Base-by-base conservation (phyloP, 2,888 invertebrate genomes). In the Nomada hirtipes region DNA sequence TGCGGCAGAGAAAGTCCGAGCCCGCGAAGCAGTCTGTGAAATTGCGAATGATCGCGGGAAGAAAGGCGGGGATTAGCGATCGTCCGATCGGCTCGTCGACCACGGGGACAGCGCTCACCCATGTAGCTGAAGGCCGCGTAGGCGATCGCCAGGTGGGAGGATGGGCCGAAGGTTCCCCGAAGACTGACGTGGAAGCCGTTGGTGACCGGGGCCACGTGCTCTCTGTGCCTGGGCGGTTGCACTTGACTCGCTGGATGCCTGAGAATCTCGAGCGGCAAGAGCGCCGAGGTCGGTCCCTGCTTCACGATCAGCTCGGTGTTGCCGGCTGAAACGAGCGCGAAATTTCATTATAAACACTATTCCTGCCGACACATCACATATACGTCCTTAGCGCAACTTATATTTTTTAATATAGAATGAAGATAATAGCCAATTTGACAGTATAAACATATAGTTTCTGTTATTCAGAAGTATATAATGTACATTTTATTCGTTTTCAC, bases 81-180 rank as follows among this genome's bases (percentile, higher is more conserved):
- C 10, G 3, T 2, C 2, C n/a, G 10, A 65, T 26, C 52, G 2
- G n/a, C 23, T 0, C 11, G 10, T 44, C 29, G 20, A 29, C 15
- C n/a, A 55, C 9, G 13, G 3, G 15, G 9, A 13, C 18, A 26
- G 29, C 55, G 92, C 93, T 91, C 92, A 96, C 96, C 96, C 94
- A 95, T 95, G 89, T 96, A 96, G 89, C 96, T 96, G 92, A 97
- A 97, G 23, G 96, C 95, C 13, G 96, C 95, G 90, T 96, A 97
- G 11, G 96, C 96, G 72, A 97, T 95, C 15, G 96, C 96, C 70
- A 97, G 91, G 64, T 95, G 95, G 4, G 96, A 96, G 79, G 95
- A 94, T 72, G 95, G 94, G 55, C 95, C 95, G 84, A 97, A 96
- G 11, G 95, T 94, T 2, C 96, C 97, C 10, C 95, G 94, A 36